Conservation (phyloP, 2,797 vertebrate genomes). For the Vireo griseus region DNA sequence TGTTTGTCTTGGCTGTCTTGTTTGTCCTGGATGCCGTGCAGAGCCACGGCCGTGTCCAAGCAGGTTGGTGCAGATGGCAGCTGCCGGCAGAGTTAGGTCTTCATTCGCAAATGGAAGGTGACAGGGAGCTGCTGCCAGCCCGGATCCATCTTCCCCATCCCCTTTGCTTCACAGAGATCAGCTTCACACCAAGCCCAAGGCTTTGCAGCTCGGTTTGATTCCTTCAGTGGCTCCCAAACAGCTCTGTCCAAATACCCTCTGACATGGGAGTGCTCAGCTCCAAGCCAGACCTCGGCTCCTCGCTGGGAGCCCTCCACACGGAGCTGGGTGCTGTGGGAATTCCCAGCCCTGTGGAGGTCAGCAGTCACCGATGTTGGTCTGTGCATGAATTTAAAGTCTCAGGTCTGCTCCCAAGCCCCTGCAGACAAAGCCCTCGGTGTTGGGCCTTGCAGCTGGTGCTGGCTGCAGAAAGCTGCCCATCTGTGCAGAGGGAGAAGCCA, state of each 20-base stretch:
- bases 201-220: background rate
- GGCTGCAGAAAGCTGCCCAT: constrained; percentile 16
- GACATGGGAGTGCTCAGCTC: background rate
- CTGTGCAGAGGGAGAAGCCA: constrained; percentile 16
- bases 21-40: background rate
- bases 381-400: constrained; percentile 27
- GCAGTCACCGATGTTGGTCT: background rate
- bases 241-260: background rate
- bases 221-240: background rate
- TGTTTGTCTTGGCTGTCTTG: background rate
- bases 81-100: background rate
- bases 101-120: background rate
- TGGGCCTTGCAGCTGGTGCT: constrained; percentile 38
- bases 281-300: background rate
- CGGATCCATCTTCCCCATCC: background rate
- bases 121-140: background rate
- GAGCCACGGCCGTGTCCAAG: background rate
- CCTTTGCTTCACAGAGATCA: constrained; percentile 13
- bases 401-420: background rate
- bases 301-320: background rate
- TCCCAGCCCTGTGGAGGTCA: background rate
- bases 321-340: background rate
- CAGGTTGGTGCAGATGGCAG: background rate
- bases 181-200: background rate
- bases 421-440: background rate